Evolutionary conservation across 1,140 invertebrate species (phyloP).

Genomic region (Dufourea novaeangliae): DNA sequence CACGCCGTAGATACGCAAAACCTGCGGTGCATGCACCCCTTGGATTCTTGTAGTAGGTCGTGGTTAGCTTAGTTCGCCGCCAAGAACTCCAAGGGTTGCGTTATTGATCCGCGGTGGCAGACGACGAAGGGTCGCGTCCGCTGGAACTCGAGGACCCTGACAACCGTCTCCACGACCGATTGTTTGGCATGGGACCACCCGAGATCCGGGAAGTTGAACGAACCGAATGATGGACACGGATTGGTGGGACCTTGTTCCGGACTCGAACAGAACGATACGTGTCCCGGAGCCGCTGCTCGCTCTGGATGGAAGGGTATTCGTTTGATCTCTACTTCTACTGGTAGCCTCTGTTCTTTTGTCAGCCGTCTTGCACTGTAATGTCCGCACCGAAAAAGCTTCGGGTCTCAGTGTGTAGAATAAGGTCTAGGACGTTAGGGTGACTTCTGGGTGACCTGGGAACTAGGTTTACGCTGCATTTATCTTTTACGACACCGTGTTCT

Average conservation of each 20-base stretch:
- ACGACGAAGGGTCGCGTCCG: slow-evolving; percentile 55
- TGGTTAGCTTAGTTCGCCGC: slow-evolving; percentile 47
- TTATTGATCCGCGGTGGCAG: slow-evolving; percentile 68
- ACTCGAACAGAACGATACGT: slow-evolving; percentile 74
- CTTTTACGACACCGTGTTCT: too few relatives aligned
- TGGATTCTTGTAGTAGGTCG: slow-evolving; percentile 50
- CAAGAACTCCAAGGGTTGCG: slow-evolving; percentile 55
- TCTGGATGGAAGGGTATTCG: slow-evolving; percentile 83
- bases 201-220: slow-evolving; percentile 38
- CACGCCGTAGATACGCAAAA: slow-evolving; percentile 1
- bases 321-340: slow-evolving; percentile 22
- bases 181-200: slow-evolving; percentile 62
- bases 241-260: slow-evolving; percentile 85
- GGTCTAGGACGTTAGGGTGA: too few relatives aligned
- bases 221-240: slow-evolving; percentile 81
- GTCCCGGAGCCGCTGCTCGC: slow-evolving; percentile 84
- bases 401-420: too few relatives aligned
- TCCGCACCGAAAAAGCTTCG: too few relatives aligned
- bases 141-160: slow-evolving; percentile 66
- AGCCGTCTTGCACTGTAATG: not conserved
- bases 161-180: slow-evolving; percentile 74
- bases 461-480: too few relatives aligned
- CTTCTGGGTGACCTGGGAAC: too few relatives aligned
- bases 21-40: not conserved
- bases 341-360: not conserved